Evolutionary conservation across 2,113 vertebrate species (phyloP).

Genomic region (Willisornis vidua): DNA sequence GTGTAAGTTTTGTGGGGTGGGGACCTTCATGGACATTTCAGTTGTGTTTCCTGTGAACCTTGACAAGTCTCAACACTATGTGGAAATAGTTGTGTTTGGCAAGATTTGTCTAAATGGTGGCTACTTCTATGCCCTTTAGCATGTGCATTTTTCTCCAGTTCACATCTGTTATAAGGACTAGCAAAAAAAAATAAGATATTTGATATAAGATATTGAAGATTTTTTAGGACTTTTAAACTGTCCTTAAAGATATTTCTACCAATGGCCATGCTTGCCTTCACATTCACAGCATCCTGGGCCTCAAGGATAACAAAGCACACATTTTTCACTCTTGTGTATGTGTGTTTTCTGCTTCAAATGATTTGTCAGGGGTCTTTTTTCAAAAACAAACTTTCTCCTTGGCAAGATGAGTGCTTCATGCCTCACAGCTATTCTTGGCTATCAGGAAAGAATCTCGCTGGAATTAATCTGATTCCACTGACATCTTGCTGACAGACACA

Average conservation of each 20-base stretch:
- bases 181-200: neutral
- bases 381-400: slow-evolving; percentile 38
- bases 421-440: slow-evolving; percentile 53
- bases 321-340: slow-evolving; percentile 8
- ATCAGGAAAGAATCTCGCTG: slow-evolving; percentile 55
- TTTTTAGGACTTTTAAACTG: neutral
- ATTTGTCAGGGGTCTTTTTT: slow-evolving; percentile 21
- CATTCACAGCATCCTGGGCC: neutral
- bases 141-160: neutral
- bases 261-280: neutral
- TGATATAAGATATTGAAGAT: neutral
- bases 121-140: neutral
- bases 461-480: slow-evolving; percentile 61
- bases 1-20: neutral
- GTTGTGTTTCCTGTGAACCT: neutral
- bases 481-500: slow-evolving; percentile 62
- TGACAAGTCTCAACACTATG: neutral
- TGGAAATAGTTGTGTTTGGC: neutral
- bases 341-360: slow-evolving; percentile 45
- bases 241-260: neutral
- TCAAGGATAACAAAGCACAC: neutral
- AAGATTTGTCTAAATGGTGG: neutral
- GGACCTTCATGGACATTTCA: neutral
- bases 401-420: slow-evolving; percentile 45
- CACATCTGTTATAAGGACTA: neutral